phyloP scores from a whole-genome alignment of 2,888 invertebrate genomes.

The Lasioglossum marginatum region DNA sequence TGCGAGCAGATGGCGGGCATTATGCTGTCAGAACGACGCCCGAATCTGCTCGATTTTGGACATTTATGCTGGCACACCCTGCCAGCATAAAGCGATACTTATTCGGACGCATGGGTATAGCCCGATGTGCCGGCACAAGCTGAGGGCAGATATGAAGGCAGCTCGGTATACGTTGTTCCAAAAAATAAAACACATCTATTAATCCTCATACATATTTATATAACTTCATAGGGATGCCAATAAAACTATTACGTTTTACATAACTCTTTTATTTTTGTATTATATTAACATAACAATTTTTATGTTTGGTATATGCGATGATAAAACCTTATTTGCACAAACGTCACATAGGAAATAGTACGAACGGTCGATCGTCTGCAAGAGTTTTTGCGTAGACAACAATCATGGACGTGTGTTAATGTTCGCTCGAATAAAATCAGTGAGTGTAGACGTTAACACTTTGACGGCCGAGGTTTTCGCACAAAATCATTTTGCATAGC shows the following conservation, averaged over 20 bases:
- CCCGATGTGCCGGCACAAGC: too few relatives aligned
- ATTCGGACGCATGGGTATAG: too few relatives aligned
- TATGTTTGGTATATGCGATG: conserved; percentile 31
- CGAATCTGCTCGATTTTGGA: too few relatives aligned
- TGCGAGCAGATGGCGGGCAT: too few relatives aligned
- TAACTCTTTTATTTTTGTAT: conserved; percentile 41
- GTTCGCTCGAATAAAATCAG: conserved; percentile 26
- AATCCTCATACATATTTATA: neutral
- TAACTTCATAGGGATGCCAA: neutral
- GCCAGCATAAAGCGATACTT: too few relatives aligned
- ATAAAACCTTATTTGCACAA: conserved; percentile 21
- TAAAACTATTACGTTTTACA: conserved; percentile 17
- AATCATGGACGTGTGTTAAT: conserved; percentile 7
- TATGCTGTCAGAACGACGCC: too few relatives aligned
- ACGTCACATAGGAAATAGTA: conserved; percentile 30
- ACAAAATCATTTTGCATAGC: neutral
- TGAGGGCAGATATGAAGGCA: too few relatives aligned
- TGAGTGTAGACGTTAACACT: neutral
- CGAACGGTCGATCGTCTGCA: conserved; percentile 14
- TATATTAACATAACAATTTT: conserved; percentile 55
- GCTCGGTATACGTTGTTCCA: too few relatives aligned
- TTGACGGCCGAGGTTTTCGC: neutral
- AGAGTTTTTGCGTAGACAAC: neutral
- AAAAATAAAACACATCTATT: neutral
- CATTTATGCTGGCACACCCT: too few relatives aligned